A percentile compares a stretch with the other conserved stretches of the same genome.
Evolutionary conservation across 2,888 invertebrate genomes (phyloP).

Genomic region (Craniophora ligustri): DNA sequence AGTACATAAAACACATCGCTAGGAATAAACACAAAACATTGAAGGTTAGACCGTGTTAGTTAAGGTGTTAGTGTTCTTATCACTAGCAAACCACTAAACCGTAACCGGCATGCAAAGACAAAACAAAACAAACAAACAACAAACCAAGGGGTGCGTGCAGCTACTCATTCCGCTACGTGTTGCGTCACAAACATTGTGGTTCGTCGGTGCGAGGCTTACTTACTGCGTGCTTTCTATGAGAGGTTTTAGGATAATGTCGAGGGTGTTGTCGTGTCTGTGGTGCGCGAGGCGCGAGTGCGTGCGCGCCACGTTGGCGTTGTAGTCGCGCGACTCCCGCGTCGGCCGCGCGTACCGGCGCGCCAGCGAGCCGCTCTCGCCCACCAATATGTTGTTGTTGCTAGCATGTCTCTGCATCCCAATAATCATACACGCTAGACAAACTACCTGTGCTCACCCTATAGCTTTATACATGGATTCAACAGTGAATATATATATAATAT

Average conservation of each 20-base stretch:
- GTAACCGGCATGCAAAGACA: constrained; percentile 75
- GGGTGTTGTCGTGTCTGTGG: constrained; percentile 86
- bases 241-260: constrained; percentile 88
- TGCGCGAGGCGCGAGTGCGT: constrained; percentile 78
- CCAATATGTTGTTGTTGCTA: constrained; percentile 89
- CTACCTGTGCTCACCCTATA: constrained; percentile 75
- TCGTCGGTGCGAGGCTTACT: constrained; percentile 77
- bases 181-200: constrained; percentile 74
- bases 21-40: constrained; percentile 56
- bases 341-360: constrained; percentile 83
- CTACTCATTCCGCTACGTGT: constrained; percentile 81
- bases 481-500: constrained; percentile 41
- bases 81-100: constrained; percentile 61
- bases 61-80: constrained; percentile 68
- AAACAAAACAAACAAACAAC: constrained; percentile 65
- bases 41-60: constrained; percentile 70
- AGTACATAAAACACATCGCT: constrained; percentile 47
- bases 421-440: constrained; percentile 79
- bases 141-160: constrained; percentile 82
- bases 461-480: constrained; percentile 50
- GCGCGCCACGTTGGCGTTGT: constrained; percentile 83
- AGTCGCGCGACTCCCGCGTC: constrained; percentile 73
- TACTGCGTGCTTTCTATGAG: constrained; percentile 89
- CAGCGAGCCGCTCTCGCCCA: constrained; percentile 85
- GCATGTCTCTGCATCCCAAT: constrained; percentile 88